Base-by-base conservation (phyloP, 2,113 vertebrate species). In the Bambusicola thoracicus region DNA sequence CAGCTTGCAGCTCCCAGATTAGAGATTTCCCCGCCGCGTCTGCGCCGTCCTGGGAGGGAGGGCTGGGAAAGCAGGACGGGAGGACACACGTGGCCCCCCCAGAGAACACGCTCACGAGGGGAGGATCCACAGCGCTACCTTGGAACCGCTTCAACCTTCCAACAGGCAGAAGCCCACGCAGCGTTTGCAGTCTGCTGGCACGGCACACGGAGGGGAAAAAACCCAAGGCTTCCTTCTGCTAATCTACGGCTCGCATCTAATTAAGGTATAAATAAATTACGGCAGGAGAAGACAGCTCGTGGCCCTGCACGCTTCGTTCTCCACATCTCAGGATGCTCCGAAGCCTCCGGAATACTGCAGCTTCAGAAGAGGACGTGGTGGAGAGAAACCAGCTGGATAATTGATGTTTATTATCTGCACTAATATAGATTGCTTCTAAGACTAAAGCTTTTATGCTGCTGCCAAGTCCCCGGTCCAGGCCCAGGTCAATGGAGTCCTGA, bases 381-480 rank as follows among this genome's bases (percentile, higher is more conserved):
- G 76, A 44, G 79, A 46, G 67, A 40, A 65, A 51, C 41, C 77
- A 70, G 63, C 65, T 22, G 70, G 85, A 62, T 56, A 62, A 93
- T 81, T 81, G 34, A 34, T 0, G 1, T 32, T 69, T 51, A 38
- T 85, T 46, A 89, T 58, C 82, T 85, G 66, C 1, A 1, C 56
- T 62, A 43, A 78, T 7, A 8, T 20, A 43, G 7, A 2, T 34
- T 13, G 13, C 6, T 81, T 19, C 19, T 43, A 41, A 77, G 65
- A 19, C 20, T 8, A 46, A 91, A 91, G 49, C 88, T 74, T 22
- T 65, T 40, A 7, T 1, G 11, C 13, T 61, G 65, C 59, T 49
- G 74, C 74, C 83, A 44, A 58, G 61, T 7, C 48, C 61, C 73
- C 2, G 13, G 15, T 85, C 61, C 25, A 8, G 0, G 1, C 56